Percentiles rank a stretch among this genome's conserved stretches.
These are phyloP conservation scores for Crenichthys baileyi DNA, from an alignment of 2,797 vertebrate genomes.

Conservation along the genomic window DNA sequence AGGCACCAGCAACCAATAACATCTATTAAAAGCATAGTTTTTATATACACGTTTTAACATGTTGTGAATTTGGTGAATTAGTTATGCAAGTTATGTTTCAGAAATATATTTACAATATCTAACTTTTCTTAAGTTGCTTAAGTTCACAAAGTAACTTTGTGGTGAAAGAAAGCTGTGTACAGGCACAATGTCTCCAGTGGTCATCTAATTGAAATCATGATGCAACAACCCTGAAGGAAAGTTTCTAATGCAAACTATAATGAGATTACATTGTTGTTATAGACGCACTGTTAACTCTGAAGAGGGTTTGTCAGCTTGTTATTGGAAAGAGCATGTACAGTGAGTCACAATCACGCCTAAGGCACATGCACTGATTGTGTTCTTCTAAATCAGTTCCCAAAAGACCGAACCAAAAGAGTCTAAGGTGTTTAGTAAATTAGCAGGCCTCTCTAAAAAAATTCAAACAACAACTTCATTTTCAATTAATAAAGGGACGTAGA, in stretches of 20 bases:
- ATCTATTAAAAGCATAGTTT: too few relatives aligned
- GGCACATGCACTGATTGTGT: slow-evolving; percentile 33
- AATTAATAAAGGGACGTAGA: too few relatives aligned
- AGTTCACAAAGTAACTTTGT: not conserved
- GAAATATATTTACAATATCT: not conserved
- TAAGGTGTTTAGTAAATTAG: slow-evolving; percentile 41
- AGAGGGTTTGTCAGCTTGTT: slow-evolving; percentile 46
- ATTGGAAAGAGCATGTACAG: slow-evolving; percentile 27
- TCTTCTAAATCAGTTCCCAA: slow-evolving; percentile 44
- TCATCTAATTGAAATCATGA: slow-evolving; percentile 31
- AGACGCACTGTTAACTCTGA: slow-evolving; percentile 18
- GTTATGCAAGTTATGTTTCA: not conserved
- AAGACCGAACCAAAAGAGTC: slow-evolving; percentile 22
- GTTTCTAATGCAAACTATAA: slow-evolving; percentile 24
- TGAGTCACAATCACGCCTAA: slow-evolving; percentile 29
- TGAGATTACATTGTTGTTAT: not conserved
- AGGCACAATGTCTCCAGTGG: not conserved
- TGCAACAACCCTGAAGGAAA: slow-evolving; percentile 48
- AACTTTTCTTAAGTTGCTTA: slow-evolving; percentile 6
- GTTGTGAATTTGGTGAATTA: not conserved
- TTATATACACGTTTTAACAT: too few relatives aligned
- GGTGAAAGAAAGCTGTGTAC: slow-evolving; percentile 1
- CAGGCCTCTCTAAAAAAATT: slow-evolving; percentile 33
- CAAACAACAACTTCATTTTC: too few relatives aligned
- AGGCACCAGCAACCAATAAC: too few relatives aligned